These are phyloP conservation scores for Mycalesis mineus DNA, from an alignment of 2,888 invertebrate species.

Conservation along the genomic window DNA sequence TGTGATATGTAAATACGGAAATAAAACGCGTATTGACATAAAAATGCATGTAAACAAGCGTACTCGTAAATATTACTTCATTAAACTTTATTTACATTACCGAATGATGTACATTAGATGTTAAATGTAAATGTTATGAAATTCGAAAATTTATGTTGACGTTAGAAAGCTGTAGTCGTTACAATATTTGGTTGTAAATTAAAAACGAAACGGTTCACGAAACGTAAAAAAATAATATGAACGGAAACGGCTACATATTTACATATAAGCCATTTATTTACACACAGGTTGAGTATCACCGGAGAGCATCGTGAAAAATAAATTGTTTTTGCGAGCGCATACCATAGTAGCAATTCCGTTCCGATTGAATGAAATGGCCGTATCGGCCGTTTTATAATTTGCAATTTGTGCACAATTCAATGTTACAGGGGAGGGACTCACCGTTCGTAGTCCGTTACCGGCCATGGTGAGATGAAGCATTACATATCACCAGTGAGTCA, in stretches of 20 bases:
- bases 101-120: no score
- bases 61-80: no score
- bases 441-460: conserved; percentile 30
- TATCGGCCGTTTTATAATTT: conserved; percentile 27
- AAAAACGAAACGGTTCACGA: neutral
- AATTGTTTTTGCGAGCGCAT: conserved; percentile 7
- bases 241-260: neutral
- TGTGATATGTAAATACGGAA: no score
- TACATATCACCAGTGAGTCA: conserved; percentile 10
- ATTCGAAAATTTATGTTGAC: no score
- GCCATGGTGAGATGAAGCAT: conserved; percentile 27
- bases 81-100: no score
- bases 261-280: neutral
- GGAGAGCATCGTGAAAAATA: neutral
- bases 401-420: conserved; percentile 28
- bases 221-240: neutral
- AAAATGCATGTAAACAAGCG: no score
- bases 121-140: no score
- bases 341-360: conserved; percentile 4
- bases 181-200: neutral
- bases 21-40: no score
- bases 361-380: conserved; percentile 19
- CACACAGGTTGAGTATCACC: neutral
- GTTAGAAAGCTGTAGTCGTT: no score
- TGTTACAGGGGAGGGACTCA: conserved; percentile 30